Evolutionary conservation across 2,797 vertebrate genomes (phyloP).

Genomic region (Clarias laeviceps): DNA sequence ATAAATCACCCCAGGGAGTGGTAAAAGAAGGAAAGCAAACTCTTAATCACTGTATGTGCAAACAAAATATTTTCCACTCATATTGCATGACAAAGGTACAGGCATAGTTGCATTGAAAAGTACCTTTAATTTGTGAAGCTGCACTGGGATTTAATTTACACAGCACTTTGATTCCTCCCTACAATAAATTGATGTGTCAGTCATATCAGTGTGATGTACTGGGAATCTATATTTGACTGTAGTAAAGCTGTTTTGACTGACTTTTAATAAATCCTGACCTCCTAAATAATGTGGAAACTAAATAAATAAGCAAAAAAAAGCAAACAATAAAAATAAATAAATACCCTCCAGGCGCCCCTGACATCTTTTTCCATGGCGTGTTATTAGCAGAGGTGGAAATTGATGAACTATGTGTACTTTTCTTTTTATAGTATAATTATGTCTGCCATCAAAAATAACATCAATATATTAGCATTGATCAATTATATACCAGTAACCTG

Average conservation of each 20-base stretch:
- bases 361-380: not conserved
- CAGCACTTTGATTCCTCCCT: not conserved
- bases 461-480: no score
- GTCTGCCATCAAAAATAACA: no score
- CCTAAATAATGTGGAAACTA: not conserved
- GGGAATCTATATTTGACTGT: not conserved
- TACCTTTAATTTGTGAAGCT: not conserved
- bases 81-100: not conserved
- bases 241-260: not conserved
- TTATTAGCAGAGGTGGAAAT: not conserved
- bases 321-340: not conserved
- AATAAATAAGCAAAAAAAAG: not conserved
- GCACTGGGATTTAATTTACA: not conserved
- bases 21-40: not conserved
- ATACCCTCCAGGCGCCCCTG: not conserved
- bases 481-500: no score
- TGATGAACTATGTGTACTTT: no score
- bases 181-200: not conserved
- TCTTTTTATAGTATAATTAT: no score
- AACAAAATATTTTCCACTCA: conserved; percentile 26
- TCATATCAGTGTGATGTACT: not conserved
- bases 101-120: not conserved
- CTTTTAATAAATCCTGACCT: not conserved
- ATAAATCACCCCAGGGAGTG: conserved; percentile 25
- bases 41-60: conserved; percentile 20